These are phyloP conservation scores for Felis chaus DNA, from an alignment of 2,113 vertebrate genomes.

Conservation along the genomic window DNA sequence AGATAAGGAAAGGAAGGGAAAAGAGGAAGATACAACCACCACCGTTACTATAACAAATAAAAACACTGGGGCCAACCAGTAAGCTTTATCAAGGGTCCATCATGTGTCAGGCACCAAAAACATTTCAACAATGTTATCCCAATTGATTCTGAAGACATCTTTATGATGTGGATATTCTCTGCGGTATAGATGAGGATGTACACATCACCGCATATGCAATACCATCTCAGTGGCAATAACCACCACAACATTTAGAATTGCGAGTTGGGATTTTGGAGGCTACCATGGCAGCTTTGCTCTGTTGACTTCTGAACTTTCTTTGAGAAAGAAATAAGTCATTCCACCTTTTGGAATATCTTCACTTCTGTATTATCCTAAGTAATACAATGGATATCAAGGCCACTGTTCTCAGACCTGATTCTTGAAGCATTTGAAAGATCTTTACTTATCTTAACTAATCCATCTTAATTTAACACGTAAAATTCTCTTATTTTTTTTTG, in stretches of 20 bases:
- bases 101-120: background rate
- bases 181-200: background rate
- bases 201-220: fast-evolving
- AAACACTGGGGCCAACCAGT: background rate
- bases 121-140: background rate
- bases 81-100: background rate
- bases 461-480: background rate
- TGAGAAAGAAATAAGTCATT: background rate
- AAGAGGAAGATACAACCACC: background rate
- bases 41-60: background rate
- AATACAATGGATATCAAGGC: background rate
- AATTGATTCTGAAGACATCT: background rate
- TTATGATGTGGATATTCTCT: background rate
- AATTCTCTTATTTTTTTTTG: background rate
- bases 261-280: background rate
- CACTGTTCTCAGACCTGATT: background rate
- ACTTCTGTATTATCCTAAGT: background rate
- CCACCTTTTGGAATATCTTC: background rate
- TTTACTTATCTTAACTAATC: background rate
- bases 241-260: background rate
- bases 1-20: background rate
- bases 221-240: background rate
- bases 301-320: background rate
- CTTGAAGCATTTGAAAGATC: background rate
- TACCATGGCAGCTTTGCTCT: background rate